phyloP scores from a whole-genome alignment of 1,140 invertebrate genomes.

The Asobara japonica region DNA sequence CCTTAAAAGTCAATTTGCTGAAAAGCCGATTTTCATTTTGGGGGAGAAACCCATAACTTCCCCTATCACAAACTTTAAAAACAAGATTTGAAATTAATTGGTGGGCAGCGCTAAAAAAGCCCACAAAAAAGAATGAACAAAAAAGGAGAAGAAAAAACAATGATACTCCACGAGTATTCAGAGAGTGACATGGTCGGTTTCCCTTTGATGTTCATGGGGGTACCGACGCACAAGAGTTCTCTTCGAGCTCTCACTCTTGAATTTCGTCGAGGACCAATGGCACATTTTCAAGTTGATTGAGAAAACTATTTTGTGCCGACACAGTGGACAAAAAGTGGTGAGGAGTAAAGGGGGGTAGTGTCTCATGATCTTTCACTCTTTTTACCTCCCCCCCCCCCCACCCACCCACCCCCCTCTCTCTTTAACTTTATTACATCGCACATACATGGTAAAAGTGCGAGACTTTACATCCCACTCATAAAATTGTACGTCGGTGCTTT shows the following conservation, averaged over 20 bases:
- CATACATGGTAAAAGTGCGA: neutral
- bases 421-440: constrained; percentile 12
- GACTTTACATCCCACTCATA: neutral
- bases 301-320: constrained; percentile 16
- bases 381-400: neutral
- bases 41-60: no score
- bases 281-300: constrained; percentile 15
- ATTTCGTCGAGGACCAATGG: constrained; percentile 15
- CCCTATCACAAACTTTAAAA: no score
- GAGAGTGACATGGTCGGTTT: constrained; percentile 14
- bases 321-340: neutral
- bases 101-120: neutral
- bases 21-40: no score
- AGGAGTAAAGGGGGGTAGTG: neutral
- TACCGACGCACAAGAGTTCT: neutral
- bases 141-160: neutral
- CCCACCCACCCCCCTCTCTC: neutral
- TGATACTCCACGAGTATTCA: neutral
- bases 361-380: no score
- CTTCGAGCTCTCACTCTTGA: neutral
- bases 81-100: neutral
- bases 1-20: no score
- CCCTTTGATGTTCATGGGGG: neutral
- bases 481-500: neutral
- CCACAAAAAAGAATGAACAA: neutral